Conservation (phyloP, 2,113 vertebrate species). For the Catagonus wagneri region DNA sequence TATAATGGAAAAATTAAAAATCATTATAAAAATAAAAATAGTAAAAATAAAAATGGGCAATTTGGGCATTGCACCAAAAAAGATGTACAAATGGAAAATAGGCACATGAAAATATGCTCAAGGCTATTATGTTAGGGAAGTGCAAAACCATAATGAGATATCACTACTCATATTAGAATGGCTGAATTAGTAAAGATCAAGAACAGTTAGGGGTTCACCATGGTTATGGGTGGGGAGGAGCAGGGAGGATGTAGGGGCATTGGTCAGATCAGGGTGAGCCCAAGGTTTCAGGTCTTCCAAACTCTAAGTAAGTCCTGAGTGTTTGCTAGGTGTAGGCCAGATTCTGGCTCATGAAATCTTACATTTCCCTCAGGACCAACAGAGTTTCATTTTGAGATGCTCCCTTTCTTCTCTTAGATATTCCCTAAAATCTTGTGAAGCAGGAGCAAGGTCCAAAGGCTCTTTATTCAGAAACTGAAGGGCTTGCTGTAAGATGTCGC, state of each 20-base stretch:
- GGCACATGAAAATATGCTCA: background rate
- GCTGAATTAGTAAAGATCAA: background rate
- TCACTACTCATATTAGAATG: background rate
- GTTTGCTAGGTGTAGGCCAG: background rate
- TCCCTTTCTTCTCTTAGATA: background rate
- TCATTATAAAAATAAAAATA: too few relatives aligned
- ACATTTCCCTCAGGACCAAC: background rate
- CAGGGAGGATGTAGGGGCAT: background rate
- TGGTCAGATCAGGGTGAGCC: background rate
- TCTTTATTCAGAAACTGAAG: background rate
- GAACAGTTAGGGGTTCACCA: background rate
- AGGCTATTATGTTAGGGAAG: background rate
- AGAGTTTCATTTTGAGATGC: background rate
- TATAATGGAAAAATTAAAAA: too few relatives aligned
- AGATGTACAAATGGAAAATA: background rate
- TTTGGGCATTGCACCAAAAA: background rate
- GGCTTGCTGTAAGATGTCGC: background rate
- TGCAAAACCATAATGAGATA: background rate
- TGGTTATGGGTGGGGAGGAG: background rate
- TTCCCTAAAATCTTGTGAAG: background rate
- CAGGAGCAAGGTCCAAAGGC: background rate
- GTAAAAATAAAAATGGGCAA: slow-evolving; percentile 19
- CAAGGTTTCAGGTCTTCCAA: background rate
- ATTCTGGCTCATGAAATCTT: background rate
- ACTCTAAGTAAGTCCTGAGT: background rate